Base-by-base conservation (phyloP, 2,888 invertebrate species). In the Tortricodes alternella region DNA sequence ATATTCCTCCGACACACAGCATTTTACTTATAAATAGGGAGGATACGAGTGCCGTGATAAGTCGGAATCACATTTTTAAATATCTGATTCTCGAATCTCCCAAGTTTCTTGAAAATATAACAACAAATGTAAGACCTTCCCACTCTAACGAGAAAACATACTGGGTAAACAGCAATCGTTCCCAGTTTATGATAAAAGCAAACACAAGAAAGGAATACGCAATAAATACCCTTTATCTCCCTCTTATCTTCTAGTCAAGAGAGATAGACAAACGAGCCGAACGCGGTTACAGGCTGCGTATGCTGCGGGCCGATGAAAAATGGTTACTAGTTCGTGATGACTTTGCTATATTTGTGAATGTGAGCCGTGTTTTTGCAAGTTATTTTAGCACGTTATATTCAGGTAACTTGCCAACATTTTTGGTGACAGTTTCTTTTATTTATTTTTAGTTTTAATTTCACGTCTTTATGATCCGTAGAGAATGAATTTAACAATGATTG, bases 151-250 rank as follows among this genome's bases (percentile, higher is more conserved):
- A 41, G 48, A 57, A 63, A 62, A 63, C 58, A 63, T 43, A 58
- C 39, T 37, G 18, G 61, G 64, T 64, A 70, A 66, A 69, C 62
- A 69, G 58, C 59, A 48, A 67, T 67, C 68, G 70, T 76, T 80
- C 70, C 73, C 27, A 34, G 46, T 78, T 74, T 75, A 83, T 83
- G 74, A 80, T 78, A 78, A 77, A 69, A 73, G 74, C 75, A 83
- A 85, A 86, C 71, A 83, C 66, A 65, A 74, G 63, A 66, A 68
- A 63, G 67, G 70, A 74, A 76, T 77, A 78, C 65, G 76, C 74
- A 73, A 84, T 87, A 85, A 84, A 86, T 85, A 85, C 72, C 70
- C 69, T 76, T 79, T 81, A 84, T 83, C 79, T 80, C 64, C 62
- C 63, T 76, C 76, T 80, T 82, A 85, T 83, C 78, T 75, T 67